Percentiles rank a stretch among this genome's conserved stretches.
These are phyloP conservation scores for Drosophila setifemur DNA, from an alignment of 1,140 invertebrate species.

Conservation along the genomic window DNA sequence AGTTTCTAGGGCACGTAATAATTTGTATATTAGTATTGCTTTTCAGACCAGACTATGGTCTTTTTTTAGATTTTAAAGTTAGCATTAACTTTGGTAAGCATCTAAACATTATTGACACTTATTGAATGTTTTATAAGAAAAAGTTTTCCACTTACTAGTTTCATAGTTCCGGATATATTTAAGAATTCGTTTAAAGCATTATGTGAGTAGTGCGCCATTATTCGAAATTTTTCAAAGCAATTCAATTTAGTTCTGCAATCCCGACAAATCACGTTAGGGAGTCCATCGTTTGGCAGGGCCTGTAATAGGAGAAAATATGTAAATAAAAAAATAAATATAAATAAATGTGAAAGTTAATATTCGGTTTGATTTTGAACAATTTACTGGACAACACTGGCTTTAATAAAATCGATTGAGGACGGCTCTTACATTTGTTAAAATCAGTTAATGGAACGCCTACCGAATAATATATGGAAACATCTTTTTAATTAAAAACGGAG, in stretches of 20 bases:
- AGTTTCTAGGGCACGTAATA: no score
- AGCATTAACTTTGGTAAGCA: no score
- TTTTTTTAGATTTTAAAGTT: no score
- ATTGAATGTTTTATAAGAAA: not conserved
- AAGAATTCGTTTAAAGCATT: constrained; percentile 63
- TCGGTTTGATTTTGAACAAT: no score
- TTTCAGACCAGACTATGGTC: no score
- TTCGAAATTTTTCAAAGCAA: constrained; percentile 74
- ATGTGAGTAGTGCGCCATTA: constrained; percentile 71
- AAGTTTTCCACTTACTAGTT: constrained; percentile 62
- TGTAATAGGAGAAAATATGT: constrained; percentile 39
- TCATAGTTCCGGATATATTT: constrained; percentile 30
- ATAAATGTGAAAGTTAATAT: not conserved
- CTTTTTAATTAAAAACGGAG: no score
- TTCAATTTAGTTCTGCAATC: constrained; percentile 67
- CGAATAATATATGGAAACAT: no score
- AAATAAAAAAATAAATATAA: not conserved
- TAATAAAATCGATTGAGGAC: no score
- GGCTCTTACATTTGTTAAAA: no score
- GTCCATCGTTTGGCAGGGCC: constrained; percentile 72
- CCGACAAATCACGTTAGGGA: constrained; percentile 68
- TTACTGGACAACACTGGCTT: no score
- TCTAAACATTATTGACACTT: not conserved
- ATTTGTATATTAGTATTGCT: no score
- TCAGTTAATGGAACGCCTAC: no score